Evolutionary conservation across 2,888 invertebrate species (phyloP).

Genomic region (Linnaemya tessellans): DNA sequence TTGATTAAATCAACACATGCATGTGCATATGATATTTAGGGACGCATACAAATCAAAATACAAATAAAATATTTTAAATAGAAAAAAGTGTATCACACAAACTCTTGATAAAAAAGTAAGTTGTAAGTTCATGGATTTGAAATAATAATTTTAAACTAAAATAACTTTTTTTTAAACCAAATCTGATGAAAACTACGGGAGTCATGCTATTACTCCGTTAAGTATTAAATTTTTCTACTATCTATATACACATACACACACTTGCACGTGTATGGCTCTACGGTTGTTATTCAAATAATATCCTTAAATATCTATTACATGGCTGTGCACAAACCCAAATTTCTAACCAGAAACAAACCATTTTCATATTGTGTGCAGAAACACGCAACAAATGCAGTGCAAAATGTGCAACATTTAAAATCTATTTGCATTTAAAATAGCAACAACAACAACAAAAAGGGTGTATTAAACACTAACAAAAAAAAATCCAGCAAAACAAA

Average conservation of each 20-base stretch:
- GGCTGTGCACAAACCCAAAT: slow-evolving; percentile 21
- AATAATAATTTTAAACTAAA: too few relatives aligned
- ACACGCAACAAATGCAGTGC: slow-evolving; percentile 44
- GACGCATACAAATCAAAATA: too few relatives aligned
- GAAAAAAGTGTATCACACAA: too few relatives aligned
- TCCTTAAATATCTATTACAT: slow-evolving; percentile 43
- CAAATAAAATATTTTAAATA: too few relatives aligned
- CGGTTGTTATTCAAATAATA: slow-evolving; percentile 29
- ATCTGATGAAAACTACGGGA: too few relatives aligned
- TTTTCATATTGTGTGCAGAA: slow-evolving; percentile 3
- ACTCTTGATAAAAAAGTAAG: too few relatives aligned
- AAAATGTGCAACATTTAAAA: neutral
- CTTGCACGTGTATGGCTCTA: neutral
- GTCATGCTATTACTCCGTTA: too few relatives aligned
- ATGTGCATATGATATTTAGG: too few relatives aligned
- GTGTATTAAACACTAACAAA: slow-evolving; percentile 11
- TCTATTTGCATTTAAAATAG: slow-evolving; percentile 40
- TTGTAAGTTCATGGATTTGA: too few relatives aligned
- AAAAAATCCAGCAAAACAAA: slow-evolving; percentile 1
- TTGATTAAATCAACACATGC: too few relatives aligned
- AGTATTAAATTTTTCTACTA: too few relatives aligned
- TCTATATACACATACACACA: neutral
- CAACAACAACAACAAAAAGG: slow-evolving; percentile 49
- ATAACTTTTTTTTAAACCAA: too few relatives aligned
- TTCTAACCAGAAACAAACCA: slow-evolving; percentile 30